phyloP scores from a whole-genome alignment of 2,113 vertebrate genomes.

The Pterocles gutturalis region DNA sequence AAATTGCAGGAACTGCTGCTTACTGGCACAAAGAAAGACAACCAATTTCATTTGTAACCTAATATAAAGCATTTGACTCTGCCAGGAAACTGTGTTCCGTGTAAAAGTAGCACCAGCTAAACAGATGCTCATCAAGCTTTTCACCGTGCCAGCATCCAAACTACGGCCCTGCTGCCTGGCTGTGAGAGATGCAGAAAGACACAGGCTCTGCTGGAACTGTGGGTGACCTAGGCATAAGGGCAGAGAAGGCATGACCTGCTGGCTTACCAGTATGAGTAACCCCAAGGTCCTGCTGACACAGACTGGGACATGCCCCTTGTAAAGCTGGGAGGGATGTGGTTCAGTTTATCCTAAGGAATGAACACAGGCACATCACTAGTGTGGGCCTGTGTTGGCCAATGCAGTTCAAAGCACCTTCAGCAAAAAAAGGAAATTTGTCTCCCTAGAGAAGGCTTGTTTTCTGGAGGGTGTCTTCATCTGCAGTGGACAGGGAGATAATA shows the following conservation, averaged over 20 bases:
- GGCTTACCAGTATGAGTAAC: background rate
- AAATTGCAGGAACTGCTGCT: background rate
- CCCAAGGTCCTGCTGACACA: background rate
- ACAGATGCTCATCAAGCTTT: background rate
- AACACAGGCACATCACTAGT: background rate
- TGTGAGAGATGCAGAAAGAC: background rate
- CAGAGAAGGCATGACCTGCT: background rate
- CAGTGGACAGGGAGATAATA: background rate
- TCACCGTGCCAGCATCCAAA: background rate
- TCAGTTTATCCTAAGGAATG: background rate
- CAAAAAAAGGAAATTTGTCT: background rate
- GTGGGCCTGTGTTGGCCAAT: background rate
- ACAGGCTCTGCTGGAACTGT: background rate
- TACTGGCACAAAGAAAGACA: background rate
- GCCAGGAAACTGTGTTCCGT: background rate
- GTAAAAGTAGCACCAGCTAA: background rate
- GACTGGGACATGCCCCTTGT: background rate
- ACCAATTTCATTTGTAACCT: background rate
- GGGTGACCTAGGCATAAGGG: background rate
- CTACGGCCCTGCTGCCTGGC: accelerated
- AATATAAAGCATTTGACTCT: background rate
- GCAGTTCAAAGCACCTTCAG: background rate
- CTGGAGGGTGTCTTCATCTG: background rate
- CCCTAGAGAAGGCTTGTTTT: background rate
- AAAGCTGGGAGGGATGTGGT: background rate